Base-by-base conservation (phyloP, 2,797 vertebrate species). In the Channa striata region DNA sequence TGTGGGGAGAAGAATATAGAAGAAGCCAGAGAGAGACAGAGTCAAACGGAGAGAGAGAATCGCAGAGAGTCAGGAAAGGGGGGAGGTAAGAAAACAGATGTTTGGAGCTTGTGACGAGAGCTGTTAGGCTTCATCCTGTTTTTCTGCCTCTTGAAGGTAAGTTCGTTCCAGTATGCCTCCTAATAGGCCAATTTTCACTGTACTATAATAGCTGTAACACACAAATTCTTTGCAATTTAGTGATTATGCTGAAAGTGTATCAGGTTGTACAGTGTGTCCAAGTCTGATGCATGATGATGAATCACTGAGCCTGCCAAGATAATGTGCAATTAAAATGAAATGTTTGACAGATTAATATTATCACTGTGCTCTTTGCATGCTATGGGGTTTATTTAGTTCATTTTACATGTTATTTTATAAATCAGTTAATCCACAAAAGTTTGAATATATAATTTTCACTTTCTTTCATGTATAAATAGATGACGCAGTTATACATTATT, bases 121-220 rank as follows among this genome's bases (percentile, higher is more conserved):
- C 54, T 60, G 54, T 25, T 37, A 10, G 33, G 25, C 47, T 70
- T 71, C 30, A 30, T 59, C 8, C 23, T 59, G 14, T 17, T 17
- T 60, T 68, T 52, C 44, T 19, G 4, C 10, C 25, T 37, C n/a
- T 53, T 2, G 3, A 56, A 78, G 82, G 89, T 89, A 68, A 75
- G 82, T 80, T 43, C 16, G 4, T 47, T 69, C 17, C 1, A 44
- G 46, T 36, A 19, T 3, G 59, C 0, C 9, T 56, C 50, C 46
- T 11, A 11, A 52, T 14, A 13, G 17, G 10, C 17, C 0, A 25
- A 16, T 34, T 59, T 42, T 39, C 37, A 30, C 1, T 70, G 20
- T 17, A 23, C 20, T 47, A n/a, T 60, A 25, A 39, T 57, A 20
- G 9, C 11, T 19, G 2, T 21, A 39, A 63, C 56, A 64, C 8